These are phyloP conservation scores for Cydia strobilella DNA, from an alignment of 1,140 invertebrate species.

Conservation along the genomic window DNA sequence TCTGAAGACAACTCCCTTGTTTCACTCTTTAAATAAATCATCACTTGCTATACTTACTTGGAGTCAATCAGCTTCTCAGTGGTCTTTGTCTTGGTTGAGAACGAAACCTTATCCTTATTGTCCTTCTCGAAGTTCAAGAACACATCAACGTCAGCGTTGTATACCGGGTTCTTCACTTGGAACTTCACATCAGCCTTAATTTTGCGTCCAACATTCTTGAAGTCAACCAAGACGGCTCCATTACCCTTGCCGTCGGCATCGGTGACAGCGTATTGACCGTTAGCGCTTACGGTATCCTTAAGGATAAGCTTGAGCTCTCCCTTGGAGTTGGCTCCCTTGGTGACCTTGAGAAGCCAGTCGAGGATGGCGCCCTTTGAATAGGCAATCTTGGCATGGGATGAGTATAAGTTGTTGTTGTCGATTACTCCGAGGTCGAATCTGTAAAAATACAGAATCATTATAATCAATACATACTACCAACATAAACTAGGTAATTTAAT, in stretches of 20 bases:
- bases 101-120: conserved; percentile 82
- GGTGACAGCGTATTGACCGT: conserved; percentile 81
- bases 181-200: conserved; percentile 83
- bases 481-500: no score
- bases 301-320: conserved; percentile 80
- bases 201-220: conserved; percentile 79
- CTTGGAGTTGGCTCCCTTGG: conserved; percentile 59
- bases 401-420: conserved; percentile 74
- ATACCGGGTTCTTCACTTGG: conserved; percentile 78
- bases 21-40: no score
- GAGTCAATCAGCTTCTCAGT: conserved; percentile 82
- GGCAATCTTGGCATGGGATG: conserved; percentile 78
- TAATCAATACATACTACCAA: not conserved
- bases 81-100: conserved; percentile 82
- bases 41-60: conserved; percentile 77
- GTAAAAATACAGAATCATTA: conserved; percentile 32
- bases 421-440: conserved; percentile 81
- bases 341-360: conserved; percentile 79
- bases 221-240: conserved; percentile 76
- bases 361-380: conserved; percentile 78
- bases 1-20: no score
- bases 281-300: conserved; percentile 79
- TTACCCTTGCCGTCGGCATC: conserved; percentile 82
- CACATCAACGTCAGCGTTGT: conserved; percentile 82
- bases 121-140: conserved; percentile 86